phyloP scores from a whole-genome alignment of 2,888 invertebrate species.

The Osedax frankpressi region DNA sequence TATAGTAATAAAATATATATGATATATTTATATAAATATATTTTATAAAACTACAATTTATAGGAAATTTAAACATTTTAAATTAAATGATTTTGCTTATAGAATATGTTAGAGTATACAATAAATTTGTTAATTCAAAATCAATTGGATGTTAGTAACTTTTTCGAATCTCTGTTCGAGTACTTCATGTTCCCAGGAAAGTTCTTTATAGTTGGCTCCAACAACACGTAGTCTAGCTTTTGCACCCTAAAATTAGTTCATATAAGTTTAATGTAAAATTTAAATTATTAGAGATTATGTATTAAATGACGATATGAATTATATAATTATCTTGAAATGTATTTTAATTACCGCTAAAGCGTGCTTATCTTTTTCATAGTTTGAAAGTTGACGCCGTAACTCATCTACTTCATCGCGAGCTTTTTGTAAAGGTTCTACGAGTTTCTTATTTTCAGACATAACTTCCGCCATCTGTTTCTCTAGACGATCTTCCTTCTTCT shows the following conservation, averaged over 20 bases:
- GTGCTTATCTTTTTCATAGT: conserved; percentile 72
- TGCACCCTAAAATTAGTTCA: conserved; percentile 49
- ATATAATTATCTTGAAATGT: neutral
- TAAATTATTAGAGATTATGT: neutral
- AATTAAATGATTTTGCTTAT: too few species aligned
- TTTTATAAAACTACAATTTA: too few species aligned
- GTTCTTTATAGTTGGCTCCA: conserved; percentile 50
- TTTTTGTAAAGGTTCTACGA: conserved; percentile 60
- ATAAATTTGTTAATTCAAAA: too few species aligned
- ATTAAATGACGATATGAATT: too few species aligned
- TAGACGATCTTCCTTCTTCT: conserved; percentile 62
- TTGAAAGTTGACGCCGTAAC: conserved; percentile 62
- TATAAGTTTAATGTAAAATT: neutral
- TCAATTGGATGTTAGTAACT: conserved; percentile 36
- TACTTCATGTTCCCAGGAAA: conserved; percentile 49
- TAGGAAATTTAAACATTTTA: too few species aligned
- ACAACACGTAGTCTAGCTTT: conserved; percentile 47
- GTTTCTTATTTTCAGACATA: conserved; percentile 59
- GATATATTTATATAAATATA: too few species aligned
- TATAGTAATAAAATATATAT: too few species aligned
- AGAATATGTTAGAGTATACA: too few species aligned
- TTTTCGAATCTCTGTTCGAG: conserved; percentile 66
- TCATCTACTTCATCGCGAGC: conserved; percentile 60
- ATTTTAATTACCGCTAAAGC: conserved; percentile 50
- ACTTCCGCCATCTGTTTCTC: conserved; percentile 59